Evolutionary conservation across 2,113 vertebrate genomes (phyloP), one percentile per base, ranked within the genome.

Genomic region (Empidonax traillii): DNA sequence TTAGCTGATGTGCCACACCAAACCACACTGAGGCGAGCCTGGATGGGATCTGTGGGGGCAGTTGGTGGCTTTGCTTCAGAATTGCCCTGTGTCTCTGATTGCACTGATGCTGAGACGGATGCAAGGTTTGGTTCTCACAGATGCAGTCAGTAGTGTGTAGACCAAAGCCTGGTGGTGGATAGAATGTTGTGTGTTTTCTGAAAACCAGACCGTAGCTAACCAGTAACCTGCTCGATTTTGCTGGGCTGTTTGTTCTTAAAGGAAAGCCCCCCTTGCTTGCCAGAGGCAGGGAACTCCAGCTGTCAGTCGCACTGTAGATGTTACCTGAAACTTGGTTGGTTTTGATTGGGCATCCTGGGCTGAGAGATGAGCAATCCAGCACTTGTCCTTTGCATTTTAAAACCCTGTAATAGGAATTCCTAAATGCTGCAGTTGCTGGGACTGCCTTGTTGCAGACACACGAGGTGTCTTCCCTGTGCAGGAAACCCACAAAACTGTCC

Each of bases 261-360:
- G 52, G 62, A 75, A 55, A n/a, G 52, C 27, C 6, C 35, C 55
- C 27, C 18, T 39, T 67, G 15, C 43, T n/a, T 59, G 16, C 52
- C 27, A 33, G 82, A 63, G 30, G 10, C 1, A 2, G 30, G 43
- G 59, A 73, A 16, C 46, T 75, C 66, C 68, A 10, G 30, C 51
- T 35, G 18, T 22, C 56, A 25, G 0, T 62, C 24, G 9, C 46
- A 15, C 39, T 66, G 2, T 21, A 55, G 30, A 3, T 9, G 6
- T 35, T 65, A 41, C 80, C 37, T 63, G 7, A 58, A 35, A 23
- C 19, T 51, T 5, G 3, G 3, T 24, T 30, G 43, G 37, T 15
- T 89, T 47, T 8, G 3, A 9, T 63, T 37, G 0, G 3, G n/a
- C 13, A 9, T 12, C 2, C 25, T 67, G 43, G 25, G 8, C 6